A percentile compares a stretch with the other conserved stretches of the same genome.
phyloP scores from a whole-genome alignment of 1,140 invertebrate species.

The Drosophila fuyamai region DNA sequence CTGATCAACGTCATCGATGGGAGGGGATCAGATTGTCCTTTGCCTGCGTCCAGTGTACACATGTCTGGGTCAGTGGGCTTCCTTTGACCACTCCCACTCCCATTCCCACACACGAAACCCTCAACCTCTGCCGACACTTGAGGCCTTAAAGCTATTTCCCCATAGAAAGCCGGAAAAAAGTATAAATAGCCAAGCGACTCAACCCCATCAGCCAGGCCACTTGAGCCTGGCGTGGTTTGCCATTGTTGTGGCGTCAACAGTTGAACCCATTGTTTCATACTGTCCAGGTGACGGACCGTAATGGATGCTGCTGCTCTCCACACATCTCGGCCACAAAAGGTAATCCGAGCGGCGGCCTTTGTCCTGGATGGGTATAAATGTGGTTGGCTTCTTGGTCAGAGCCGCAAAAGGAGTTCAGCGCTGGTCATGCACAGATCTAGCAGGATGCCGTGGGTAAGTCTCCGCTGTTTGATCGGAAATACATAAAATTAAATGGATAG shows the following conservation, averaged over 20 bases:
- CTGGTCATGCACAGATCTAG: conserved; percentile 46
- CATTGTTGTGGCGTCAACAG: conserved; percentile 74
- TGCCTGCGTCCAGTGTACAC: conserved; percentile 29
- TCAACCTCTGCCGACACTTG: conserved; percentile 45
- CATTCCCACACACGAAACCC: background rate
- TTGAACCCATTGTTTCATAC: conserved; percentile 60
- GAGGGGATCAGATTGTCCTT: conserved; percentile 19
- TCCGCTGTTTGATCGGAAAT: no score
- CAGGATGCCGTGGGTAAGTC: conserved; percentile 69
- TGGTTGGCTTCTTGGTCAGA: conserved; percentile 2
- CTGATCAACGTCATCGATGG: conserved; percentile 4
- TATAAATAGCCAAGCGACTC: conserved; percentile 62
- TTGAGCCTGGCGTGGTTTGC: conserved; percentile 14
- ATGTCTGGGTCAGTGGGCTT: conserved; percentile 77
- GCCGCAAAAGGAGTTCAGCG: conserved; percentile 58
- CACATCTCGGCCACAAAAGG: conserved; percentile 60
- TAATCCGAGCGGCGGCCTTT: conserved; percentile 63
- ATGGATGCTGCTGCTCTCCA: conserved; percentile 53
- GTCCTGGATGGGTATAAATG: conserved; percentile 63
- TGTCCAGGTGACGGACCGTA: conserved; percentile 74
- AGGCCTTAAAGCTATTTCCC: conserved; percentile 56
- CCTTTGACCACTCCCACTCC: conserved; percentile 29
- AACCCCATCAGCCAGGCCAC: conserved; percentile 28
- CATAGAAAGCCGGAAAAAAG: conserved; percentile 7
- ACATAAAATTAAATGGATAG: background rate